Evolutionary conservation across 1,140 invertebrate species (phyloP).

Genomic region (Augochlora pura): DNA sequence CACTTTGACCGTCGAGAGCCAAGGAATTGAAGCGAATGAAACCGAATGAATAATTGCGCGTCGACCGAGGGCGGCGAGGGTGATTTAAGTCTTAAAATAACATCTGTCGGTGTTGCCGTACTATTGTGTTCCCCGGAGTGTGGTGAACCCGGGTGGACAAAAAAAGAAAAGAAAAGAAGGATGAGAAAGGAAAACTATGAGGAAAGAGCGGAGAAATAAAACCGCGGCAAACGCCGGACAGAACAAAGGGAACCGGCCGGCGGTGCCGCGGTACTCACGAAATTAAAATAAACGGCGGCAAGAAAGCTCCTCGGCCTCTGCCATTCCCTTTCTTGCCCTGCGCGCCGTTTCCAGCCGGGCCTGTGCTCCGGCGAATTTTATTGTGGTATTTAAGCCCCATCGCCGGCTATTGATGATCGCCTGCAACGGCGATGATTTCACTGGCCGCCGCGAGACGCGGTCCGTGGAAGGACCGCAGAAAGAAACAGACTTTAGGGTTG

Average conservation of each 20-base stretch:
- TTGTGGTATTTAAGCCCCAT: conserved; percentile 73
- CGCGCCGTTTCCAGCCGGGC: conserved; percentile 16
- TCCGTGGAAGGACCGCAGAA: background rate
- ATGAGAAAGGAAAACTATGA: conserved; percentile 38
- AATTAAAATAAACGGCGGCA: conserved; percentile 79
- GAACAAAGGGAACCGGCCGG: conserved; percentile 71
- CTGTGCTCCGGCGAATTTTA: conserved; percentile 71
- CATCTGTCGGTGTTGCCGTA: conserved; percentile 9
- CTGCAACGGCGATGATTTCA: conserved; percentile 9
- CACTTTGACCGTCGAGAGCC: background rate
- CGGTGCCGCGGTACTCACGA: conserved; percentile 65
- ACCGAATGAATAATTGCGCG: conserved; percentile 27
- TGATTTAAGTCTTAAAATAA: conserved; percentile 37
- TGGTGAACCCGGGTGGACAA: background rate
- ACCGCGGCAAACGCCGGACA: conserved; percentile 53
- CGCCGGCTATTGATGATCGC: conserved; percentile 62
- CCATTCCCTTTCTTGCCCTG: conserved; percentile 6
- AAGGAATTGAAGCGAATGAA: conserved; percentile 1
- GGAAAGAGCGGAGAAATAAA: conserved; percentile 61
- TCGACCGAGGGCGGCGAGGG: background rate
- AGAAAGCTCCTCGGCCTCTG: conserved; percentile 69
- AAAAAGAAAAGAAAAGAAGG: conserved; percentile 5
- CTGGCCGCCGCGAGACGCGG: too few relatives aligned
- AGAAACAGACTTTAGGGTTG: background rate
- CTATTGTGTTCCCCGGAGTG: conserved; percentile 4